A percentile compares a stretch with the other conserved stretches of the same genome.
Evolutionary conservation across 2,888 invertebrate species (phyloP).

Genomic region (Archips crataeganus): DNA sequence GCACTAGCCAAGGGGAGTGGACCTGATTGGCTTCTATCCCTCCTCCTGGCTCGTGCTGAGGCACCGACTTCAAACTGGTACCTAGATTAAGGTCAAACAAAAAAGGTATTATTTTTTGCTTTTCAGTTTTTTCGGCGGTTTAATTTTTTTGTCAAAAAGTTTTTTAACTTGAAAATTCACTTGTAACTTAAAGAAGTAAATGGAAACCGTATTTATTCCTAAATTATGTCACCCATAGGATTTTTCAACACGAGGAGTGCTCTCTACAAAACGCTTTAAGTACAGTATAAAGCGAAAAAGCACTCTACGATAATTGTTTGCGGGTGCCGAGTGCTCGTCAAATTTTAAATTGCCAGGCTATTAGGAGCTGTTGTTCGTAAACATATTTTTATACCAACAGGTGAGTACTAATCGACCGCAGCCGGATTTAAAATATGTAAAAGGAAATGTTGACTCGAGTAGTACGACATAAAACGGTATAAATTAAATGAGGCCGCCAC

Average conservation of each 20-base stretch:
- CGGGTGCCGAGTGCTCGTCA: constrained; percentile 35
- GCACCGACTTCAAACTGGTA: too few relatives aligned
- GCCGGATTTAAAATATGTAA: constrained; percentile 9
- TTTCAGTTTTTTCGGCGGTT: too few relatives aligned
- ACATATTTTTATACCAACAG: neutral
- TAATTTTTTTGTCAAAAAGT: too few relatives aligned
- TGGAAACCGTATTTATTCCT: neutral
- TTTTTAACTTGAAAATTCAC: neutral
- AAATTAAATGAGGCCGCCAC: too few relatives aligned
- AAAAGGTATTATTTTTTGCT: too few relatives aligned
- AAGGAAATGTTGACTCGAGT: neutral
- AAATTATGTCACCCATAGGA: neutral
- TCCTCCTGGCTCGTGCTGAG: too few relatives aligned
- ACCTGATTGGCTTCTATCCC: too few relatives aligned
- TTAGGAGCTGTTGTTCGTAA: constrained; percentile 11
- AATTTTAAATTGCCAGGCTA: constrained; percentile 36
- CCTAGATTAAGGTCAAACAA: too few relatives aligned
- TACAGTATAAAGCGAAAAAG: constrained; percentile 29
- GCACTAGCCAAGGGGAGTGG: too few relatives aligned
- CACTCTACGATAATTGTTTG: constrained; percentile 42
- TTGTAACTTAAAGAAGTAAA: neutral
- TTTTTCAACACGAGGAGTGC: neutral
- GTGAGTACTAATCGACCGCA: neutral
- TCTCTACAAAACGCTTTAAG: neutral
- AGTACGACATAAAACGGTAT: neutral